Evolutionary conservation across 2,113 vertebrate species (phyloP).

Genomic region (Ciconia boyciana): DNA sequence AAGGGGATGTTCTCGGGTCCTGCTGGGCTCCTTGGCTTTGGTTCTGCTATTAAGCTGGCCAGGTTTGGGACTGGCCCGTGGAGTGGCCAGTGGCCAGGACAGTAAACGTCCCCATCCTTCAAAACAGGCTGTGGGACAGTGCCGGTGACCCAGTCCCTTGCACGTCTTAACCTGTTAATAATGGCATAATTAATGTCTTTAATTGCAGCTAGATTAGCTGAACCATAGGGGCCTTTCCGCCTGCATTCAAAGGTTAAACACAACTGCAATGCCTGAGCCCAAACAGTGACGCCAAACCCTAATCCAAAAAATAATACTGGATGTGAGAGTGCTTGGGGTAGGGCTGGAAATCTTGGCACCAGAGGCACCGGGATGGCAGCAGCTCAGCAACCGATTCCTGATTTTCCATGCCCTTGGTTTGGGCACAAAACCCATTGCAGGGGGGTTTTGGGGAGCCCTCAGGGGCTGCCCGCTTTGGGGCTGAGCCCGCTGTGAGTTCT

Average conservation of each 20-base stretch:
- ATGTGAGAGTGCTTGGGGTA: background rate
- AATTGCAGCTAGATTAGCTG: conserved; percentile 3
- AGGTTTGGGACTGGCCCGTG: background rate
- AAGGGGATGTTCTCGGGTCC: conserved; percentile 6
- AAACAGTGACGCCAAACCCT: background rate
- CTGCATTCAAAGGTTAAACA: background rate
- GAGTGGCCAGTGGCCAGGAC: background rate
- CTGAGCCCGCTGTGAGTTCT: background rate
- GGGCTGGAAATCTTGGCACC: background rate
- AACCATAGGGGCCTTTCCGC: background rate
- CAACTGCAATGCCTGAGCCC: background rate
- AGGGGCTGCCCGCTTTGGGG: rapidly evolving
- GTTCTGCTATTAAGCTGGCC: rapidly evolving
- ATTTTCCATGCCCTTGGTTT: background rate
- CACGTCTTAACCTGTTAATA: background rate
- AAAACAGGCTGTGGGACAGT: background rate
- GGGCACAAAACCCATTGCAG: background rate
- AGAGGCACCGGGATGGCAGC: rapidly evolving
- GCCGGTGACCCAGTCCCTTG: rapidly evolving
- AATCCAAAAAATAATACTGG: background rate
- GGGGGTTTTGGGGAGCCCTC: background rate
- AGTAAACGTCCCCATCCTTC: background rate
- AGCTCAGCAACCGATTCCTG: rapidly evolving
- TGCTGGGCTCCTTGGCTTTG: background rate
- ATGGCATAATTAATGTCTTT: background rate